Conservation (phyloP, 2,888 invertebrate genomes). For the Campoplex capitator region DNA sequence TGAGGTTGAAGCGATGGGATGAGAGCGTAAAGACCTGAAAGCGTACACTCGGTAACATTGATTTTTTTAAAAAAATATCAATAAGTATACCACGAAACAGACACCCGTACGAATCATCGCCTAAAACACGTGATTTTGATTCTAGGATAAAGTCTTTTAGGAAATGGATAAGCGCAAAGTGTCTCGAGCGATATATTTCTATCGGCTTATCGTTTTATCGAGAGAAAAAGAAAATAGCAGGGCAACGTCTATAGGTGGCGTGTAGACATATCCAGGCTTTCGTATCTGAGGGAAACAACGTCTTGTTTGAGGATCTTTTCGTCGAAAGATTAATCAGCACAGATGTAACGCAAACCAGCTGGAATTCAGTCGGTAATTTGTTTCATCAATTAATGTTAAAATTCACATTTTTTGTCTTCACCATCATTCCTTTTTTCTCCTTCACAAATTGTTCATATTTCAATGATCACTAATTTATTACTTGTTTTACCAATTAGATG, state of each 20-base stretch:
- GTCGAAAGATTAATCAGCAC: not conserved
- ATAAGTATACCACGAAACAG: not conserved
- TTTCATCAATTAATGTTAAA: not conserved
- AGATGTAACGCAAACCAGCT: not conserved
- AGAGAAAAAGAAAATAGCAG: not conserved
- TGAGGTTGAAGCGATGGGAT: not conserved
- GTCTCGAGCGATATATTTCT: not conserved
- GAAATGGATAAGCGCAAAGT: not conserved
- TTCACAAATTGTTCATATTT: not conserved
- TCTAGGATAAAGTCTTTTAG: not conserved
- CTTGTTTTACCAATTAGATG: not conserved
- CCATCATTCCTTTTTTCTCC: not conserved
- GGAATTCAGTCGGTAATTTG: not conserved
- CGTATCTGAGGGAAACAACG: not conserved
- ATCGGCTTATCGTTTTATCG: not conserved
- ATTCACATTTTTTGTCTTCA: not conserved
- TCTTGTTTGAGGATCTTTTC: not conserved
- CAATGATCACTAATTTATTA: not conserved
- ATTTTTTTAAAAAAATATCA: not conserved
- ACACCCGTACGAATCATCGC: not conserved
- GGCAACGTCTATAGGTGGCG: not conserved
- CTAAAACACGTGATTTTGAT: not conserved
- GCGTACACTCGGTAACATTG: not conserved
- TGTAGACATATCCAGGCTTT: not conserved
- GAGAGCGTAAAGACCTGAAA: not conserved